Conservation (phyloP, 2,113 vertebrate species). For the Psettodes erumei region DNA sequence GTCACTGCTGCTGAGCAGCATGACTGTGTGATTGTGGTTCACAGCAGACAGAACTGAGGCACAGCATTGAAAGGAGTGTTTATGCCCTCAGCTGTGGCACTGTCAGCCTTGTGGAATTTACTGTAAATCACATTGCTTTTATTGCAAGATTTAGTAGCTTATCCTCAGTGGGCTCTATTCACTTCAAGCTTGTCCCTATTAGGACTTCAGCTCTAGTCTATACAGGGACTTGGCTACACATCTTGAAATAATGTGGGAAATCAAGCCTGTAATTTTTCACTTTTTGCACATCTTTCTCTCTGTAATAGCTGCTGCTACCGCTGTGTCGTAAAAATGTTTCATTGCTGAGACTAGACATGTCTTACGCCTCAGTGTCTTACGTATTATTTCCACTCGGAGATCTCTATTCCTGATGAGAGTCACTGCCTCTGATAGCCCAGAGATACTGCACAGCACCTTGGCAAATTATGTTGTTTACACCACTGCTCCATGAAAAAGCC, state of each 20-base stretch:
- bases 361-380: conserved; percentile 86
- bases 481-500: conserved; percentile 44
- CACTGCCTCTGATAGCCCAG: conserved; percentile 37
- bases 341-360: conserved; percentile 87
- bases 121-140: conserved; percentile 99
- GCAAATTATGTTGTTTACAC: conserved; percentile 57
- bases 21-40: conserved; percentile 96
- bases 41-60: conserved; percentile 94
- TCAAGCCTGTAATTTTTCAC: conserved; percentile 95
- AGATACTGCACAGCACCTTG: conserved; percentile 37
- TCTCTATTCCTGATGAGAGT: conserved; percentile 44
- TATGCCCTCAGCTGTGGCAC: conserved; percentile 99
- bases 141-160: conserved; percentile 99
- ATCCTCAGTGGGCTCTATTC: conserved; percentile 99
- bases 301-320: conserved; percentile 53
- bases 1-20: conserved; percentile 97
- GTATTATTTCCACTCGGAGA: conserved; percentile 30
- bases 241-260: conserved; percentile 95
- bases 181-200: conserved; percentile 99
- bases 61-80: conserved; percentile 97
- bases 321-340: conserved; percentile 91
- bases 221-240: conserved; percentile 96
- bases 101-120: conserved; percentile 99
- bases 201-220: conserved; percentile 97
- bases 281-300: conserved; percentile 79